These are phyloP conservation scores for Lamprotornis superbus DNA, from an alignment of 2,113 vertebrate genomes.

Conservation along the genomic window DNA sequence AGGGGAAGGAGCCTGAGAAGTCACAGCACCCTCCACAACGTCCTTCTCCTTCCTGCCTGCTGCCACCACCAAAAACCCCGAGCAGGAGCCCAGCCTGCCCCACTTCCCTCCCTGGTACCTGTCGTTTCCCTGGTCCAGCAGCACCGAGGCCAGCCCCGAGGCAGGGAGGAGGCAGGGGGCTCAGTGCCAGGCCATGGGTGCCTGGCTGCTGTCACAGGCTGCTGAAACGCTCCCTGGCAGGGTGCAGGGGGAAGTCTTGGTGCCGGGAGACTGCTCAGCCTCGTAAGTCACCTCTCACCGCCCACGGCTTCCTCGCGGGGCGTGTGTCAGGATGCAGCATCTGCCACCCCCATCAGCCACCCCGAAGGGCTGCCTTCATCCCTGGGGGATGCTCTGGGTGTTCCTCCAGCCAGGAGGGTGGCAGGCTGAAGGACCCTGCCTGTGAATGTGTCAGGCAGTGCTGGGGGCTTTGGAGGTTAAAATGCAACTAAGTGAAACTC, in stretches of 20 bases:
- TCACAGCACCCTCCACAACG: neutral
- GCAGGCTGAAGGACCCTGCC: neutral
- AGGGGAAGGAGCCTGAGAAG: neutral
- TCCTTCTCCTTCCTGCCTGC: neutral
- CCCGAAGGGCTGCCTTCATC: rapidly evolving
- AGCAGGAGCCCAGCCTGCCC: neutral
- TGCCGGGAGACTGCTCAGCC: rapidly evolving
- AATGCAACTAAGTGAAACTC: rapidly evolving
- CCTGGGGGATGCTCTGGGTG: rapidly evolving
- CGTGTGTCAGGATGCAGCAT: neutral
- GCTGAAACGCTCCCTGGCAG: rapidly evolving
- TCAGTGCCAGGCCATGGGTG: neutral
- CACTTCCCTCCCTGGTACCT: neutral
- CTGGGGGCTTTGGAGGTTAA: neutral
- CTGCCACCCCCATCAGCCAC: rapidly evolving
- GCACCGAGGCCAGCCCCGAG: neutral
- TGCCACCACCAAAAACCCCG: neutral
- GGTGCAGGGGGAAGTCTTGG: neutral
- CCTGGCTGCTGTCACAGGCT: neutral
- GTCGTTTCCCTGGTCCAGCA: rapidly evolving
- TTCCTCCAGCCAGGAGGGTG: rapidly evolving
- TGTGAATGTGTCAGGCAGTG: rapidly evolving
- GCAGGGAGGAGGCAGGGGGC: neutral
- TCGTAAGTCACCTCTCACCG: neutral
- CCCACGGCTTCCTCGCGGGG: neutral